A percentile compares a stretch with the other conserved stretches of the same genome.
Conservation (phyloP, 2,797 vertebrate genomes). For the Vipera latastei region DNA sequence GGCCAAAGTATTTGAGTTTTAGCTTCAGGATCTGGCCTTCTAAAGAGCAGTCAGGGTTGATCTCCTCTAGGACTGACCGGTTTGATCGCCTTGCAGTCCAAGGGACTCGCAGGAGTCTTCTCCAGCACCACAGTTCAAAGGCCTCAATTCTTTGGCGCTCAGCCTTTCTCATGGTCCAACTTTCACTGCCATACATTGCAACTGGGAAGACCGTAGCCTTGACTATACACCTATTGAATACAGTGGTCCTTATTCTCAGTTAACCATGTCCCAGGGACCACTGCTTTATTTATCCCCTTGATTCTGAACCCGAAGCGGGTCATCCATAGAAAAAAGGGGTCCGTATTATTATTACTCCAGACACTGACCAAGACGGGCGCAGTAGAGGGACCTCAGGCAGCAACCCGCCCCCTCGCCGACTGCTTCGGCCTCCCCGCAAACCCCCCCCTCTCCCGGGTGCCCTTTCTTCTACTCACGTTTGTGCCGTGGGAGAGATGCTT, state of each 20-base stretch:
- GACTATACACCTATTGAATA: too few relatives aligned
- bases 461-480: slow-evolving; percentile 81
- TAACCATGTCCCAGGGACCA: neutral
- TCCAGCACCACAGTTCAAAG: too few relatives aligned
- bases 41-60: too few relatives aligned
- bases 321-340: neutral
- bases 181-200: too few relatives aligned
- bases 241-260: neutral
- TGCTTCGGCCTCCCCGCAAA: neutral
- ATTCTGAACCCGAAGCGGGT: neutral
- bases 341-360: neutral
- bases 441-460: slow-evolving; percentile 1
- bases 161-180: too few relatives aligned
- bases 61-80: too few relatives aligned
- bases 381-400: neutral
- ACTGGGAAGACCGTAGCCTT: too few relatives aligned
- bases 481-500: slow-evolving; percentile 84
- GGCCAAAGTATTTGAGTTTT: too few relatives aligned
- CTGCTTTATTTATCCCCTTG: neutral
- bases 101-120: too few relatives aligned
- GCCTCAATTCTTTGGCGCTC: too few relatives aligned
- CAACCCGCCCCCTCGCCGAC: neutral
- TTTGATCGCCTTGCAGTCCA: too few relatives aligned
- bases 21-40: too few relatives aligned
- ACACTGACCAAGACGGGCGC: neutral